Conservation (phyloP, 2,888 invertebrate species). For the Synergus umbraculus region DNA sequence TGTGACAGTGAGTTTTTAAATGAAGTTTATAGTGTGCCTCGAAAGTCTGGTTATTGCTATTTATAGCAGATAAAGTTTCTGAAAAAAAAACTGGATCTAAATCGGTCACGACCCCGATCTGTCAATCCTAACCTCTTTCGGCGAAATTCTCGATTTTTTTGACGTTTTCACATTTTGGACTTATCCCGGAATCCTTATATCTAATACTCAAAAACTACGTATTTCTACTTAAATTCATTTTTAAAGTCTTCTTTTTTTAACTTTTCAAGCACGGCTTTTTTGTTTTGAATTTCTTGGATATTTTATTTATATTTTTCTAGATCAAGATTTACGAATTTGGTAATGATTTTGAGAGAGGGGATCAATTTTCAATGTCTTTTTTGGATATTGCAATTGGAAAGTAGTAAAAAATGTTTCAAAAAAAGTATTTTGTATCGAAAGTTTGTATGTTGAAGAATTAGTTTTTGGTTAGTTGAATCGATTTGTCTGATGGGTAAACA, state of each 20-base stretch:
- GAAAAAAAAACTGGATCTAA: not conserved
- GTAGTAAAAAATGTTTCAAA: not conserved
- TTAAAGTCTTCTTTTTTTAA: not conserved
- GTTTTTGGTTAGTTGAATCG: not conserved
- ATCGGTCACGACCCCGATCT: constrained; percentile 11
- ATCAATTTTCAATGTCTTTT: not conserved
- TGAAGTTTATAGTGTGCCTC: constrained; percentile 15
- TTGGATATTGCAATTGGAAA: not conserved
- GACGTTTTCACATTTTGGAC: not conserved
- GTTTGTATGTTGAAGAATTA: not conserved
- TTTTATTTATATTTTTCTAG: not conserved
- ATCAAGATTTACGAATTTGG: constrained; percentile 24
- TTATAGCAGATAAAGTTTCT: not conserved
- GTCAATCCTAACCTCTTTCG: constrained; percentile 48
- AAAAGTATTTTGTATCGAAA: not conserved
- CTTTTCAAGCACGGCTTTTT: not conserved
- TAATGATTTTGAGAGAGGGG: not conserved
- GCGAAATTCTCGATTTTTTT: constrained; percentile 30
- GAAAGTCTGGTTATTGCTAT: constrained; percentile 19
- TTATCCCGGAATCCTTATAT: not conserved
- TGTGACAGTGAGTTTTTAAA: constrained; percentile 69
- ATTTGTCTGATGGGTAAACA: not conserved
- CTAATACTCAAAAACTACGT: not conserved
- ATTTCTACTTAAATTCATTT: not conserved
- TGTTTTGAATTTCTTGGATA: not conserved